Percentiles rank a stretch among this genome's conserved stretches.
phyloP scores from a whole-genome alignment of 2,888 invertebrate genomes.

The Thalpophila matura region DNA sequence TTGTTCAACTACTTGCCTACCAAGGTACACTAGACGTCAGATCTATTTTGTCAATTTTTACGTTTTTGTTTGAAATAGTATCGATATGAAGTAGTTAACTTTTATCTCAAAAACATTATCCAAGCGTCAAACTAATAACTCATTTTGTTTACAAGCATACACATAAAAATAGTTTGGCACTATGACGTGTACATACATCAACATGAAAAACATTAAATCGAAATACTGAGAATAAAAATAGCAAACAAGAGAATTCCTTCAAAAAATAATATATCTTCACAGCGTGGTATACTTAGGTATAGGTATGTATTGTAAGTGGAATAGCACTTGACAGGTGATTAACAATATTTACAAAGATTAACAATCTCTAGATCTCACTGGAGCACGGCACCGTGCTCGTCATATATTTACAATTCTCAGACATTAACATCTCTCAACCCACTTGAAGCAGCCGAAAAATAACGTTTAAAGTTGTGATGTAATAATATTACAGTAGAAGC shows the following conservation, averaged over 20 bases:
- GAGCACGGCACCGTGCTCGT: constrained; percentile 59
- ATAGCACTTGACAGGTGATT: constrained; percentile 81
- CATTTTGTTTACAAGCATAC: constrained; percentile 70
- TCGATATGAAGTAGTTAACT: constrained; percentile 51
- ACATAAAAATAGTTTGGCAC: constrained; percentile 85
- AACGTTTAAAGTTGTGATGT: constrained; percentile 41
- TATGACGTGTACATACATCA: constrained; percentile 74
- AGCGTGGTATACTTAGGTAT: constrained; percentile 74
- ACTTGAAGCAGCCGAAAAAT: constrained; percentile 42
- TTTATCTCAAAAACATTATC: constrained; percentile 56
- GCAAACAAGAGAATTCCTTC: constrained; percentile 75
- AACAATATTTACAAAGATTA: constrained; percentile 88
- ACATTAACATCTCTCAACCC: constrained; percentile 58
- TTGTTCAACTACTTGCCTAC: constrained; percentile 66
- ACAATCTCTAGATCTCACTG: constrained; percentile 78
- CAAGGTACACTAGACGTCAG: constrained; percentile 62
- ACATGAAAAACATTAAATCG: constrained; percentile 72
- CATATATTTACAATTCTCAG: constrained; percentile 61
- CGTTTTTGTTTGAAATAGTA: constrained; percentile 45
- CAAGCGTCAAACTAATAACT: constrained; percentile 65
- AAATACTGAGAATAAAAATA: constrained; percentile 76
- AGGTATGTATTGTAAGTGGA: constrained; percentile 70
- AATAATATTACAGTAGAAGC: constrained; percentile 58
- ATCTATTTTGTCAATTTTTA: constrained; percentile 61
- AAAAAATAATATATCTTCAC: constrained; percentile 81